Conservation (phyloP, 1,140 invertebrate genomes). For the Drosophila busckii region DNA sequence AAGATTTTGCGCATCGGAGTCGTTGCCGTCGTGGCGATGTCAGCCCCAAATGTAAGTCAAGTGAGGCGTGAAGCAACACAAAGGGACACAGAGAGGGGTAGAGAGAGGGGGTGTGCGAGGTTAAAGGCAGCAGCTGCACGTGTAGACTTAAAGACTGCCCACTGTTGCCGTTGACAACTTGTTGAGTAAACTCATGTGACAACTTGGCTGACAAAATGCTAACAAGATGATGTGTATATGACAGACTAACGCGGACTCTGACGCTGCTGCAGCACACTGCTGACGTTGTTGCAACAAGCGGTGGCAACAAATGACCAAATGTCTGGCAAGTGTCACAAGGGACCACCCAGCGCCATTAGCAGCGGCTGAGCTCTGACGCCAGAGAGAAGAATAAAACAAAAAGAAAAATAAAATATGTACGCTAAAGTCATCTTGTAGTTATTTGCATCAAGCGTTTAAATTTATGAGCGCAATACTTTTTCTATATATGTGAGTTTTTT, state of each 20-base stretch:
- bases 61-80: slow-evolving; percentile 57
- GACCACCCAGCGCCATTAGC: slow-evolving; percentile 54
- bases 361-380: background rate
- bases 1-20: slow-evolving; percentile 62
- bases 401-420: no score
- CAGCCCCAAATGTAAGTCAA: slow-evolving; percentile 69
- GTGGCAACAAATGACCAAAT: slow-evolving; percentile 72
- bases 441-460: slow-evolving; percentile 44
- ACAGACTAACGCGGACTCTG: slow-evolving; percentile 45
- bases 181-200: slow-evolving; percentile 65
- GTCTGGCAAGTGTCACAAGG: slow-evolving; percentile 54
- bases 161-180: slow-evolving; percentile 48
- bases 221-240: slow-evolving; percentile 65
- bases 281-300: slow-evolving; percentile 54
- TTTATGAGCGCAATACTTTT: slow-evolving; percentile 39
- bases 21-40: slow-evolving; percentile 22
- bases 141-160: no score
- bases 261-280: slow-evolving; percentile 12
- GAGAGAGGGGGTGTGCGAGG: slow-evolving; percentile 1
- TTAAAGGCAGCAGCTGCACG: no score
- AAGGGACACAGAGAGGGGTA: slow-evolving; percentile 28
- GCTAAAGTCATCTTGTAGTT: slow-evolving; percentile 12
- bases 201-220: slow-evolving; percentile 75
- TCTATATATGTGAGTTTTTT: background rate
- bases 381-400: no score